A percentile compares a stretch with the other conserved stretches of the same genome.
Conservation (phyloP, 2,888 invertebrate species). For the Seira musarum region DNA sequence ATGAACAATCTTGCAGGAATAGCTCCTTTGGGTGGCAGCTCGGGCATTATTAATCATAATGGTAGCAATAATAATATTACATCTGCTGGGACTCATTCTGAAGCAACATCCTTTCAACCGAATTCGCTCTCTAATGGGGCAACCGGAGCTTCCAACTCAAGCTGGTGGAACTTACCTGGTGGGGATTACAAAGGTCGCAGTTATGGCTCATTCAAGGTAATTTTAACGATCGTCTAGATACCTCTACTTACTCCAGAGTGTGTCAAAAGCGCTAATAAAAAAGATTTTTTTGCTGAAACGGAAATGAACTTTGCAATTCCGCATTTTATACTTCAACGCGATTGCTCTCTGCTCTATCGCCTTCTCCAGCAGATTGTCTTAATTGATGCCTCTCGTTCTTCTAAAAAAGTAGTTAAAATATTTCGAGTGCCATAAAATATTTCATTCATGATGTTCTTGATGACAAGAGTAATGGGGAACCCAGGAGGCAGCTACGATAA, state of each 20-base stretch:
- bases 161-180: conserved; percentile 54
- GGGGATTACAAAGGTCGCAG: conserved; percentile 58
- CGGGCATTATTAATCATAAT: conserved; percentile 1
- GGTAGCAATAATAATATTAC: conserved; percentile 37
- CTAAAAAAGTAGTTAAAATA: neutral
- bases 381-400: neutral
- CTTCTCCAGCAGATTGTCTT: too few species aligned
- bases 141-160: neutral
- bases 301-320: too few species aligned
- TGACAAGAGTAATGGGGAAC: neutral
- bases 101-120: conserved; percentile 17
- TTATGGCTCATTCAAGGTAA: conserved; percentile 68
- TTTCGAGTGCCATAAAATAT: neutral
- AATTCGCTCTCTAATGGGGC: neutral
- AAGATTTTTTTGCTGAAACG: too few species aligned
- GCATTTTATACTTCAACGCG: too few species aligned
- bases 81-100: conserved; percentile 35
- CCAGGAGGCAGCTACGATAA: neutral
- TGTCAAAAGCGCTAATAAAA: too few species aligned
- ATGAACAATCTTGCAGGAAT: conserved; percentile 40
- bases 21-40: conserved; percentile 5
- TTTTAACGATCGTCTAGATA: neutral
- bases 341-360: too few species aligned
- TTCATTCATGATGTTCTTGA: neutral
- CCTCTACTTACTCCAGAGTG: too few species aligned